Evolutionary conservation across 2,797 vertebrate species (phyloP), one percentile per base, ranked within the genome.

Genomic region (Thunnus albacares): DNA sequence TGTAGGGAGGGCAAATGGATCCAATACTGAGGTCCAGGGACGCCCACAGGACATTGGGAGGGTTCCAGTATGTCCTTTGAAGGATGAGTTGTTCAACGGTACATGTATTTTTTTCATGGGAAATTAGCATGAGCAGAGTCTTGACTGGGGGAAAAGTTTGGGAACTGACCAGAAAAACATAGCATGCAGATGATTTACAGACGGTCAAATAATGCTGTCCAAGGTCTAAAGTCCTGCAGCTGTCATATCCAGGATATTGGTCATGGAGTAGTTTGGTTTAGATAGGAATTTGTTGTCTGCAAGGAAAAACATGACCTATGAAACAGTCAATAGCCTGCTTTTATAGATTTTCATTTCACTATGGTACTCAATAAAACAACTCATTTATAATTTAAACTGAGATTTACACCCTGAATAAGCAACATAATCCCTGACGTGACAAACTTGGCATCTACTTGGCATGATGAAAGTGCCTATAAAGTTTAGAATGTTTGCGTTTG

Each of bases 211-310:
- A 81, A 47, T 77, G 49, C 70, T 6, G 80, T 90, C 89, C 90
- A 91, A 90, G 57, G 89, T 93, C 90, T 68, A 84, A 93, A 93
- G 90, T 92, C 79, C 83, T 90, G 88, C 88, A 89, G 92, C 90
- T 92, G 89, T 89, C 81, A 80, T 78, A 78, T 77, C 49, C 69
- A 55, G 81, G 64, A 88, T 69, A 76, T 77, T 81, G 81, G 86
- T 78, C 81, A 88, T 81, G 84, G 81, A 85, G 59, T 6, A 64
- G 77, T 81, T 79, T 81, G 71, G 61, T 81, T 84, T 52, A 41
- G 59, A 79, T 41, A 67, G 73, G 84, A 85, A 84, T 87, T 63
- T 77, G 41, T 75, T 79, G n/a, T 53, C 45, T 70, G 75, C 18
- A n/a, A 66, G 41, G 41, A 45, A 81, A 86, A 92, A 90, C 69